Evolutionary conservation across 2,113 vertebrate genomes (phyloP).

Genomic region (Daubentonia madagascariensis): DNA sequence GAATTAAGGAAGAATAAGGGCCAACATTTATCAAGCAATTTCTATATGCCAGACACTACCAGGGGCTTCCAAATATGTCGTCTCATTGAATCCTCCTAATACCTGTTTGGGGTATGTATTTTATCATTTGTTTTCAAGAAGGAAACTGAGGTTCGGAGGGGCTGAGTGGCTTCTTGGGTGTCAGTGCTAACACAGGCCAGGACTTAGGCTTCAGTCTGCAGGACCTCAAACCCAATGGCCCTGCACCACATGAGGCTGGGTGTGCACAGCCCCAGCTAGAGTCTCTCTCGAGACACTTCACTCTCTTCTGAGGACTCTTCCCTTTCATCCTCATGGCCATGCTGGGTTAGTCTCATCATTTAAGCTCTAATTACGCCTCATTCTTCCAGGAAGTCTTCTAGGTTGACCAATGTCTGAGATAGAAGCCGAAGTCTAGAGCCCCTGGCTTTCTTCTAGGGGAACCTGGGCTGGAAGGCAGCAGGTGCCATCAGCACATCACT

Average conservation of each 20-base stretch:
- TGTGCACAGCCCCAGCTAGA: no score
- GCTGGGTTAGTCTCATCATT: not conserved
- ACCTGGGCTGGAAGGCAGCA: not conserved
- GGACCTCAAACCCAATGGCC: not conserved
- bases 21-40: not conserved
- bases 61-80: not conserved
- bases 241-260: fast-evolving
- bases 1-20: not conserved
- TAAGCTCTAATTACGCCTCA: not conserved
- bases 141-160: not conserved
- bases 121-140: not conserved
- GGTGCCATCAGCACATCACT: not conserved
- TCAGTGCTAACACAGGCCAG: not conserved
- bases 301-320: not conserved
- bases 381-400: not conserved
- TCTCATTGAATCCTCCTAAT: not conserved
- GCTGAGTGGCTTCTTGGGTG: not conserved
- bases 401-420: not conserved
- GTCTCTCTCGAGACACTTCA: not conserved
- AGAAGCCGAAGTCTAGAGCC: not conserved
- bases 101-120: not conserved
- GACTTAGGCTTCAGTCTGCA: not conserved
- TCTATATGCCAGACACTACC: not conserved
- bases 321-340: not conserved
- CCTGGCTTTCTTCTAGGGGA: not conserved